A percentile compares a stretch with the other conserved stretches of the same genome.
Conservation (phyloP, 2,113 vertebrate species). For the Litocranius walleri region DNA sequence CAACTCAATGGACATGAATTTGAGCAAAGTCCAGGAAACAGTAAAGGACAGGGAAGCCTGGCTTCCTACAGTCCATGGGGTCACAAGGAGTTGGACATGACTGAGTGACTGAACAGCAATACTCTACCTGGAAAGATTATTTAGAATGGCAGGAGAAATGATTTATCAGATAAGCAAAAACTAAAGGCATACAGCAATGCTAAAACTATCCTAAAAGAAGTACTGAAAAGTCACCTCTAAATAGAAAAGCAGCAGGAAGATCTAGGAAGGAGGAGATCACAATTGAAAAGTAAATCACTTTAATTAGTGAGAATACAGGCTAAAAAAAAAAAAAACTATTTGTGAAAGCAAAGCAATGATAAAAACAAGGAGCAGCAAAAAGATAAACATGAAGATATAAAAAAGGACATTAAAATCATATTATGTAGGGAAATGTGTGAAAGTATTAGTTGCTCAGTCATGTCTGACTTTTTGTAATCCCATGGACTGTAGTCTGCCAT, state of each 20-base stretch:
- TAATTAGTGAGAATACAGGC: background rate
- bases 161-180: background rate
- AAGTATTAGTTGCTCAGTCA: too few species aligned
- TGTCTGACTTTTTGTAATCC: background rate
- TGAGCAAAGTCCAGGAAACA: background rate
- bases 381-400: too few species aligned
- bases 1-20: background rate
- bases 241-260: background rate
- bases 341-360: too few species aligned
- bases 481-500: fast-evolving
- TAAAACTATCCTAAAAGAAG: background rate
- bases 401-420: too few species aligned
- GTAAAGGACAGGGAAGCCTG: background rate
- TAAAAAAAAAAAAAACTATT: background rate
- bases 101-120: background rate
- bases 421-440: too few species aligned
- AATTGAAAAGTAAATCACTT: background rate
- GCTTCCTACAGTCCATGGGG: background rate
- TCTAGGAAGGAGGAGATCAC: background rate
- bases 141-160: background rate
- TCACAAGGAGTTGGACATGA: background rate
- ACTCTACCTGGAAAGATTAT: background rate
- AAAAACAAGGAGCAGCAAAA: too few species aligned
- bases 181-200: background rate
- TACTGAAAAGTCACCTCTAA: background rate